A percentile compares a stretch with the other conserved stretches of the same genome.
These are phyloP conservation scores for Rutpela maculata DNA, from an alignment of 2,888 invertebrate genomes.

Conservation along the genomic window DNA sequence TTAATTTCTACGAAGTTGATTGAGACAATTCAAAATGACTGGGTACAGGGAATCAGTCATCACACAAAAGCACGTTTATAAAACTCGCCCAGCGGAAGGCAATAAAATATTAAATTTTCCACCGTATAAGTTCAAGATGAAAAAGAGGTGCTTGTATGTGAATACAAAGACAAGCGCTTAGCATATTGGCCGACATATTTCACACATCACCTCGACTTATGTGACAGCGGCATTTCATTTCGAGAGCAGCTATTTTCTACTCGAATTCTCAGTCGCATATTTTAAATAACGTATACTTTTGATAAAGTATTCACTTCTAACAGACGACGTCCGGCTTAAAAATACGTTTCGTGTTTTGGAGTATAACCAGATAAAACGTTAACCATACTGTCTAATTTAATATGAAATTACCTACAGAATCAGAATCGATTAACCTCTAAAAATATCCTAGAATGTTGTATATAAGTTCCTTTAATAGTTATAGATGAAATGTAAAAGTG, in stretches of 20 bases:
- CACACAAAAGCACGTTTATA: background rate
- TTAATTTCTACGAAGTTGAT: too few species aligned
- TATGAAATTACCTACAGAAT: too few species aligned
- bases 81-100: background rate
- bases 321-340: background rate
- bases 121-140: background rate
- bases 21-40: background rate
- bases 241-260: conserved; percentile 4
- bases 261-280: background rate
- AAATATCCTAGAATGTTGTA: too few species aligned
- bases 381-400: background rate
- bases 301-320: background rate
- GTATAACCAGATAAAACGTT: background rate
- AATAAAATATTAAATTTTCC: conserved; percentile 25
- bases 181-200: conserved; percentile 26
- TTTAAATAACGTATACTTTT: conserved; percentile 12
- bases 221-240: conserved; percentile 24
- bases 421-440: too few species aligned
- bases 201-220: conserved; percentile 7
- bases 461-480: too few species aligned
- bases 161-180: conserved; percentile 22
- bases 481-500: too few species aligned
- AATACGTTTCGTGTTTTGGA: background rate
- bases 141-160: background rate
- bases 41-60: background rate